Base-by-base conservation (phyloP, 1,140 invertebrate species). In the Bombus breviceps region DNA sequence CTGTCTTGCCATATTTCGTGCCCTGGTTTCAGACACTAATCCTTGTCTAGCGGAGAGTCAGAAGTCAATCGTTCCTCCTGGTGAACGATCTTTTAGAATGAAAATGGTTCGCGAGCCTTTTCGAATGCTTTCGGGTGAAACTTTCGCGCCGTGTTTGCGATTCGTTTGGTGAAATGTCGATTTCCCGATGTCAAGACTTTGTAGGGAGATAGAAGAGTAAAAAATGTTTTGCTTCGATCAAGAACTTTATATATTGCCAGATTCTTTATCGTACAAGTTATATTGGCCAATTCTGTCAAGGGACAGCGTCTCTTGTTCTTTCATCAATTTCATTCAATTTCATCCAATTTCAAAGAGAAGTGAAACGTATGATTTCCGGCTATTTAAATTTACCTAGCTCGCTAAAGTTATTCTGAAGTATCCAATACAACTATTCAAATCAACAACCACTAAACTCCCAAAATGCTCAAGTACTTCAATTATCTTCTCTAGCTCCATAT, bases 1-100 rank as follows among this genome's bases (percentile, higher is more conserved):
- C 81, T 73, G 89, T 83, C 86, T 87, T 75, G 68, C 86, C 88
- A 83, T 87, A 88, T 83, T 74, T 87, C 69, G 59, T 37, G 5
- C n/a, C 47, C 18, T 32, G 34, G 9, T 39, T 80, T n/a, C 15
- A 37, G 75, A 78, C 86, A 39, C 18, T 79, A 79, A 86, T 84
- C 81, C 82, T 32, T 25, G 22, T 18, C 57, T 9, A 64, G 12
- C 47, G 12, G 12, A 12, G 64, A 75, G 8, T 47, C 37, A n/a
- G 47, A 32, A n/a, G 64, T 6, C 83, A 12, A 43, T 76, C 32
- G 77, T 43, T 68, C 9, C 18, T 18, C 22, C 47, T 28, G 34
- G n/a, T 37, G 34, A 28, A 47, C 9, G 37, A 62, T 71, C 53
- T 41, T 69, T 71, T 62, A 8, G 68, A 62, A 59, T n/a, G 22